A percentile compares a stretch with the other conserved stretches of the same genome.
These are phyloP conservation scores for cattle (Bos taurus) DNA, from an alignment of 2,113 vertebrate genomes.

Conservation along the genomic window DNA sequence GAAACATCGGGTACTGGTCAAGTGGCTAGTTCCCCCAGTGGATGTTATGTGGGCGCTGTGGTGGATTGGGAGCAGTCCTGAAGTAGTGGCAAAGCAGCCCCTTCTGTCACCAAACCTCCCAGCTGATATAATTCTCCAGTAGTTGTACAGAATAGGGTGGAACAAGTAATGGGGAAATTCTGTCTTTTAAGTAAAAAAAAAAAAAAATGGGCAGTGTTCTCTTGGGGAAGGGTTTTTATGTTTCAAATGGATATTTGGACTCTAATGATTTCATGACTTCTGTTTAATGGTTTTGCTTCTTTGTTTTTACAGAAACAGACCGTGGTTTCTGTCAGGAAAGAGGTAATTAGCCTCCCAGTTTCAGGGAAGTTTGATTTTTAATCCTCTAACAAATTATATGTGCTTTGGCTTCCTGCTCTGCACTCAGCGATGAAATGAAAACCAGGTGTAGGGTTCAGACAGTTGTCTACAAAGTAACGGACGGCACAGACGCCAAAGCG, in stretches of 20 bases:
- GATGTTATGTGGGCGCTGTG: fast-evolving
- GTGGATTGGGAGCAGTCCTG: not conserved
- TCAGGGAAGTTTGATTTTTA: not conserved
- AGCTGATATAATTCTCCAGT: not conserved
- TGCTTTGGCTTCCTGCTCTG: not conserved
- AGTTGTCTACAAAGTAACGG: not conserved
- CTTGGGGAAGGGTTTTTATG: not conserved
- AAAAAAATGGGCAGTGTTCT: not conserved
- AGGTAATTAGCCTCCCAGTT: conserved; percentile 82
- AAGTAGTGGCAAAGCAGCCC: not conserved
- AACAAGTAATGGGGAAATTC: not conserved
- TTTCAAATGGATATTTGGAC: not conserved
- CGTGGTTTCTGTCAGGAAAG: conserved; percentile 87
- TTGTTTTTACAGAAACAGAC: conserved; percentile 88
- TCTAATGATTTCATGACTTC: not conserved
- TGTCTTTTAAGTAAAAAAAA: not conserved
- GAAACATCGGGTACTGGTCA: not conserved
- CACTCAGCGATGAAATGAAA: not conserved
- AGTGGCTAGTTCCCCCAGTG: fast-evolving
- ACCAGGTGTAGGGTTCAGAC: not conserved
- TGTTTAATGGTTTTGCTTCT: conserved; percentile 48
- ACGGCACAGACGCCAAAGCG: not conserved
- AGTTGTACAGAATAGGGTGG: not conserved
- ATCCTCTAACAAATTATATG: not conserved
- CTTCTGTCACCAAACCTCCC: not conserved